Percentiles rank a stretch among this genome's conserved stretches.
phyloP scores from a whole-genome alignment of 2,797 vertebrate genomes.

The Mycteria americana region DNA sequence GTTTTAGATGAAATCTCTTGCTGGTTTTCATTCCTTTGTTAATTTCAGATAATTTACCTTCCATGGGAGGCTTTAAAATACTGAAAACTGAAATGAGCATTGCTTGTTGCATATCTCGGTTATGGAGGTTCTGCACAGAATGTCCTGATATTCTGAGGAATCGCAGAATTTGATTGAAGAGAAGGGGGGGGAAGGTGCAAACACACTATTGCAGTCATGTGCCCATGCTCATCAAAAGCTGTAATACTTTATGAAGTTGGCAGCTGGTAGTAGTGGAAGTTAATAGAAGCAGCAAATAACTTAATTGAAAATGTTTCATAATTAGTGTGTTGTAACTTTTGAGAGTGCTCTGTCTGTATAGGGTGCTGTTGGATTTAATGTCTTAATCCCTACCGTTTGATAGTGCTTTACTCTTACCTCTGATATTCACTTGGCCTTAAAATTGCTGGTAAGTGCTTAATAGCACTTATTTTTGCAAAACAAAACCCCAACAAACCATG shows the following conservation, averaged over 20 bases:
- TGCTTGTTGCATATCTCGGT: not conserved
- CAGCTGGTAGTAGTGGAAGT: constrained; percentile 49
- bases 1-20: not conserved
- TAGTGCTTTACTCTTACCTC: constrained; percentile 12
- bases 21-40: not conserved
- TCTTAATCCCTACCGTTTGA: constrained; percentile 47
- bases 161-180: not conserved
- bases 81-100: not conserved
- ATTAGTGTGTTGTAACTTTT: constrained; percentile 54
- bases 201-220: not conserved
- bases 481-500: not conserved
- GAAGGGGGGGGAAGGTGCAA: not conserved
- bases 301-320: constrained; percentile 66
- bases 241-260: constrained; percentile 24
- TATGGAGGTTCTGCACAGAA: not conserved
- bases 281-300: constrained; percentile 61
- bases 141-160: not conserved
- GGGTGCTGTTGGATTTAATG: constrained; percentile 29
- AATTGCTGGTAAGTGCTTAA: not conserved
- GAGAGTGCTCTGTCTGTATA: not conserved
- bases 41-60: not conserved
- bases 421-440: constrained; percentile 11
- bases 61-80: not conserved
- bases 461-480: not conserved
- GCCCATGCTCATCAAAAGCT: constrained; percentile 9